Conservation (phyloP, 2,113 vertebrate genomes). For the Megaleporinus macrocephalus region DNA sequence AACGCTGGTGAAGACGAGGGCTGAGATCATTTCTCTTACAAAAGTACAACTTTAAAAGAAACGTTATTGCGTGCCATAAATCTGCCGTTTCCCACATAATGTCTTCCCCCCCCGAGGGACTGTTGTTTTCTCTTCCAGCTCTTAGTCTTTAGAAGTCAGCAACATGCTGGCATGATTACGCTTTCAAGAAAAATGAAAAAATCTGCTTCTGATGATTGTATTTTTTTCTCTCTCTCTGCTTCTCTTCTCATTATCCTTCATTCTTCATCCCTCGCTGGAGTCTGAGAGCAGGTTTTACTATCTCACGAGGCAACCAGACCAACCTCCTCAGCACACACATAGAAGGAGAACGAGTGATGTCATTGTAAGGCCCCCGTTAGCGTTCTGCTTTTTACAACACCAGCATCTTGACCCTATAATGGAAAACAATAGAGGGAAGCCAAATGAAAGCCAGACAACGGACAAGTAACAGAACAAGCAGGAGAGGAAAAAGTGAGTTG, state of each 20-base stretch:
- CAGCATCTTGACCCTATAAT: conserved; percentile 14
- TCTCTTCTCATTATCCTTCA: conserved; percentile 1
- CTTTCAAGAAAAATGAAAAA: background rate
- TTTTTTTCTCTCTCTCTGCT: background rate
- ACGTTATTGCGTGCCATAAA: conserved; percentile 37
- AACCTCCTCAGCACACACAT: background rate
- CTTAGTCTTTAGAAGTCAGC: background rate
- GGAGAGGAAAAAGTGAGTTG: background rate
- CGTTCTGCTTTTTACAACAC: background rate
- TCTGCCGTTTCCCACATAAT: conserved; percentile 20
- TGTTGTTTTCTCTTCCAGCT: conserved; percentile 1
- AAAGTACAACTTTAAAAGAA: conserved; percentile 29
- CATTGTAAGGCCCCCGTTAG: background rate
- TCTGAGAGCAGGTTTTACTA: background rate
- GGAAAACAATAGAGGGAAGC: conserved; percentile 31
- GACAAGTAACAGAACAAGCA: conserved; percentile 1
- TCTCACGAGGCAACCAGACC: background rate
- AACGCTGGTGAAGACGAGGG: conserved; percentile 13
- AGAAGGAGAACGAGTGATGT: background rate
- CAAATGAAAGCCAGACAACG: conserved; percentile 33
- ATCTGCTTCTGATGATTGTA: too few relatives aligned
- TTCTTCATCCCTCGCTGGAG: background rate
- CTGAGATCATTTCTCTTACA: conserved; percentile 24
- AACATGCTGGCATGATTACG: conserved; percentile 22
- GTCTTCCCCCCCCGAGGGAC: conserved; percentile 12